Conservation (phyloP, 2,797 vertebrate species). For the Enoplosus armatus region DNA sequence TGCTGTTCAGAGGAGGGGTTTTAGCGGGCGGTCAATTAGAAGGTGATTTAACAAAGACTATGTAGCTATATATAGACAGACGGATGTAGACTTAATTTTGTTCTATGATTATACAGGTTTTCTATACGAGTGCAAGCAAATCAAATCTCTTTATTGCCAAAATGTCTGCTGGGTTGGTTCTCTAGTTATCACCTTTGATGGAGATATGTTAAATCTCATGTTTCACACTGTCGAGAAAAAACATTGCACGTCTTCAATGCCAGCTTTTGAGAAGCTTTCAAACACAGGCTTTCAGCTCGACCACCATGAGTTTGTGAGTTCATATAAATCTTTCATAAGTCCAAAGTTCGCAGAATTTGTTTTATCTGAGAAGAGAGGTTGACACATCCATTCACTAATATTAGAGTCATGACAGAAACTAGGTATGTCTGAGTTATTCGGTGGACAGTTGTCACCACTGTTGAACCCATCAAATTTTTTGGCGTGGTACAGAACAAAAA, state of each 20-base stretch:
- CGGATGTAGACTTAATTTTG: neutral
- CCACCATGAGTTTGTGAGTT: neutral
- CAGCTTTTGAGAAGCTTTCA: neutral
- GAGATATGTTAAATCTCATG: neutral
- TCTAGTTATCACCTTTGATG: neutral
- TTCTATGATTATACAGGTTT: neutral
- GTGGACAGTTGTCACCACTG: neutral
- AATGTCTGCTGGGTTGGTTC: neutral
- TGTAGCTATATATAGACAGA: no score
- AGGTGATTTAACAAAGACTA: neutral
- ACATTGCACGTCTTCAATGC: neutral
- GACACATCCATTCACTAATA: neutral
- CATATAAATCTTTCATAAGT: conserved; percentile 25
- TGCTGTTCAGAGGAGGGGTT: neutral
- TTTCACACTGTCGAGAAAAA: conserved; percentile 13
- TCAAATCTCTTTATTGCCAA: neutral
- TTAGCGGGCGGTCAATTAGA: neutral
- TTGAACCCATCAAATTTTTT: neutral
- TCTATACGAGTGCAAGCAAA: neutral
- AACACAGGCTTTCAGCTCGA: conserved; percentile 1
- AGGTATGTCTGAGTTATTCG: neutral
- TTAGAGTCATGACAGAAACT: neutral
- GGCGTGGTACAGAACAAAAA: neutral
- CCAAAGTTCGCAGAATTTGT: neutral
- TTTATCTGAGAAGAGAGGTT: neutral